Evolutionary conservation across 2,113 vertebrate species (phyloP), one percentile per base, ranked within the genome.

Genomic region (Serilophus lunatus): DNA sequence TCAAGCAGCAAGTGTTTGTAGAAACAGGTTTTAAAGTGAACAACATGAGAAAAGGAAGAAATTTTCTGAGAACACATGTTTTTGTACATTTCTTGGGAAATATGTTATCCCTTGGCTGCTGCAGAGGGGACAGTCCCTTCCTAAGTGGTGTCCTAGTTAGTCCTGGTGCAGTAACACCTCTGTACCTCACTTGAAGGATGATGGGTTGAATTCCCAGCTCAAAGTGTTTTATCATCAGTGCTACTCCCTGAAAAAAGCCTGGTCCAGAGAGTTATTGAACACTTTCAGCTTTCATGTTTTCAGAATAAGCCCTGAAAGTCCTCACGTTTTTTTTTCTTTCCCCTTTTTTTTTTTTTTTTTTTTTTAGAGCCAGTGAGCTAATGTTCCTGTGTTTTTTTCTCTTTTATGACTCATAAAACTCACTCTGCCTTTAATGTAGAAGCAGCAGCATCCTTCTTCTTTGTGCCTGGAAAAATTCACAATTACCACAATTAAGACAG

Each of bases 1-100:
- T 89, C 94, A 89, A 92, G 75, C 91, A 89, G 91, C 91, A 95
- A 93, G 72, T 60, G 84, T 82, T 95, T 42, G 50, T 65, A 85
- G 74, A 76, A 89, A 80, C 2, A 1, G 63, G 50, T 70, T 93
- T 93, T 85, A 75, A 92, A 95, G 74, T 57, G 78, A 95, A 59
- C 61, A 82, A 75, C 13, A 0, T 7, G 18, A 69, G 57, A 69
- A 82, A 86, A 47, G 23, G 42, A 60, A 69, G 42, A 91, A 26
- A 80, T 85, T 79, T 76, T 70, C 81, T 35, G 13, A 17, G 26
- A 57, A 29, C 24, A 20, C 26, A 23, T 13, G 36, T 26, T 79
- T 92, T 84, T 83, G 45, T 50, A 87, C 70, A 13, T 90, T 95
- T 92, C 68, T 42, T 85, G 70, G 11, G 19, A 86, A 42, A 40